Evolutionary conservation across 2,888 invertebrate species (phyloP).

Genomic region (Clostera curtula): DNA sequence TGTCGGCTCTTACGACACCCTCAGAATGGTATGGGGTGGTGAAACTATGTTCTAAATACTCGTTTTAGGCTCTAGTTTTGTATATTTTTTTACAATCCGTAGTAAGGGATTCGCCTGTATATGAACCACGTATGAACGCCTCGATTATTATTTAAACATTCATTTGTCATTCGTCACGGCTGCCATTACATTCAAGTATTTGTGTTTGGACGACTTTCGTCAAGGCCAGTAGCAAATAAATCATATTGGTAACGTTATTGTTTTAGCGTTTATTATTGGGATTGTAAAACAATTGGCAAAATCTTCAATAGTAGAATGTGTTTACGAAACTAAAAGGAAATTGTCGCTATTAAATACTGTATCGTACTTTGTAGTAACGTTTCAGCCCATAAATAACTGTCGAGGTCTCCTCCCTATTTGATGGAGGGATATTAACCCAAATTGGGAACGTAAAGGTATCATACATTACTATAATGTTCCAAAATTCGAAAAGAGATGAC

Average conservation of each 20-base stretch:
- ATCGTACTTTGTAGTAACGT: too few relatives aligned
- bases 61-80: background rate
- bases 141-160: constrained; percentile 46
- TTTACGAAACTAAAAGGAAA: too few relatives aligned
- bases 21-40: too few relatives aligned
- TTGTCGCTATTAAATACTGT: too few relatives aligned
- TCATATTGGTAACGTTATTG: constrained; percentile 17
- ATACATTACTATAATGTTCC: too few relatives aligned
- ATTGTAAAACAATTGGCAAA: background rate
- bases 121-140: constrained; percentile 17
- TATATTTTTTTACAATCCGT: constrained; percentile 3
- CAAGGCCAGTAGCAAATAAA: constrained; percentile 42
- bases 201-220: constrained; percentile 37
- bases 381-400: too few relatives aligned
- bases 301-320: too few relatives aligned
- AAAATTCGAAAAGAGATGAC: too few relatives aligned
- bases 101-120: constrained; percentile 19
- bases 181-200: constrained; percentile 38
- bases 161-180: constrained; percentile 48
- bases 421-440: too few relatives aligned
- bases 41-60: background rate
- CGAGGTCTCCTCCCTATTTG: too few relatives aligned
- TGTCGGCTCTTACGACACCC: too few relatives aligned
- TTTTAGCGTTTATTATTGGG: background rate
- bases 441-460: too few relatives aligned